phyloP scores from a whole-genome alignment of 2,888 invertebrate genomes.

The Netelia inedita region DNA sequence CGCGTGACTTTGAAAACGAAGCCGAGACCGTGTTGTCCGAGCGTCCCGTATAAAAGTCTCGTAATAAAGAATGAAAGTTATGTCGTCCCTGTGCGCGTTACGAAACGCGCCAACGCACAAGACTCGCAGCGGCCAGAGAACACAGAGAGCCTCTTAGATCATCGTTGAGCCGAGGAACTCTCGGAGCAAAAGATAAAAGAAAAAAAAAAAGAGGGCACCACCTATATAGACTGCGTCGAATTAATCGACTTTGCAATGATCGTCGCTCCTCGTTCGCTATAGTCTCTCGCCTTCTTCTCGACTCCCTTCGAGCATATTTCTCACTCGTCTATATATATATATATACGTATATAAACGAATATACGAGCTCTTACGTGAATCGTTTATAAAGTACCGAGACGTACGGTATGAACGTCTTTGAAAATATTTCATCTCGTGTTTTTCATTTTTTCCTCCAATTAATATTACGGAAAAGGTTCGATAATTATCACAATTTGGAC shows the following conservation, averaged over 20 bases:
- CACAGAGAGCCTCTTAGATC: constrained; percentile 40
- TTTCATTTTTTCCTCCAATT: not conserved
- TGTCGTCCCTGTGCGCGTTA: constrained; percentile 27
- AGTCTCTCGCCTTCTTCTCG: constrained; percentile 27
- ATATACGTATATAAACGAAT: not conserved
- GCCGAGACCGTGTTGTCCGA: not conserved
- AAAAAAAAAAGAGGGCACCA: not conserved
- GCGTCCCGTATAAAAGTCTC: not conserved
- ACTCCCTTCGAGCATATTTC: constrained; percentile 1
- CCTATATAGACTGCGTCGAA: constrained; percentile 58
- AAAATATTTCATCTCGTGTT: not conserved
- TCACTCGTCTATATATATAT: not conserved
- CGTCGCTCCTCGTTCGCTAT: constrained; percentile 53
- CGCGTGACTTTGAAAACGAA: constrained; percentile 38
- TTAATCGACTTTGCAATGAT: constrained; percentile 61
- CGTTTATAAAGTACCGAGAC: not conserved
- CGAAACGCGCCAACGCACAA: constrained; percentile 43
- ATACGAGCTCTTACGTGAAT: not conserved
- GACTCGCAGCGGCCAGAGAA: not conserved
- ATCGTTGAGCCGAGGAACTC: constrained; percentile 17
- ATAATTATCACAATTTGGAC: too few species aligned
- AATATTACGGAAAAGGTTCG: too few species aligned
- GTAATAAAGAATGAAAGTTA: constrained; percentile 42
- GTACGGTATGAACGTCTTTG: too few species aligned
- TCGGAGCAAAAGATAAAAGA: not conserved